Conservation (phyloP, 2,113 vertebrate genomes). For the Platichthys stellatus region DNA sequence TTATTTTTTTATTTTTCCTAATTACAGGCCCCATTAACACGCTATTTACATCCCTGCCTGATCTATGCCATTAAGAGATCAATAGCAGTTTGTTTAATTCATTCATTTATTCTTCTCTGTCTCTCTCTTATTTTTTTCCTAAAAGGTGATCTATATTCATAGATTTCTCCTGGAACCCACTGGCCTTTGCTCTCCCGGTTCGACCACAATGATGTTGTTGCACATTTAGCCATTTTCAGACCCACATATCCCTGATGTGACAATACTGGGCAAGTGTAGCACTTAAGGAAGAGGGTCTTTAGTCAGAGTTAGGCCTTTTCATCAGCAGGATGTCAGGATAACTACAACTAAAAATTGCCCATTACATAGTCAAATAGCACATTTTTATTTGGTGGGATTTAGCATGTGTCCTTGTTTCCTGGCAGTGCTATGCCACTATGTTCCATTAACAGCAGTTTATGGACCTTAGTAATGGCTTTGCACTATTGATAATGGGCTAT, state of each 20-base stretch:
- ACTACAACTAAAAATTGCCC: constrained; percentile 3
- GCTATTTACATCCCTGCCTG: constrained; percentile 67
- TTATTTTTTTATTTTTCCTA: constrained; percentile 34
- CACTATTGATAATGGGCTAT: constrained; percentile 38
- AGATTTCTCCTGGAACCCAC: constrained; percentile 55
- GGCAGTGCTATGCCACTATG: background rate
- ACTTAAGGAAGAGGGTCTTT: background rate
- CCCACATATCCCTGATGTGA: too few species aligned
- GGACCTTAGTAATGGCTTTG: constrained; percentile 45
- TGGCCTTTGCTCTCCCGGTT: constrained; percentile 40
- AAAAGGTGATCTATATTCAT: constrained; percentile 72
- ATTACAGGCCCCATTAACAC: constrained; percentile 71
- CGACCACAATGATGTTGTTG: constrained; percentile 34
- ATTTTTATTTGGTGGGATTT: constrained; percentile 22
- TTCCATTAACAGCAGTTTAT: constrained; percentile 55
- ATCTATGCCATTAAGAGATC: constrained; percentile 72
- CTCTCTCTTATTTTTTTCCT: constrained; percentile 10
- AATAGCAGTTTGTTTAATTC: constrained; percentile 65
- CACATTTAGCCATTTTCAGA: constrained; percentile 30
- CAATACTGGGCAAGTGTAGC: background rate
- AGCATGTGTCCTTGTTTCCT: constrained; percentile 2
- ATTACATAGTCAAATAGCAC: background rate
- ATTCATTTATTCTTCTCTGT: constrained; percentile 58
- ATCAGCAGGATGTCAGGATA: background rate
- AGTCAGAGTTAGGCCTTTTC: background rate